phyloP scores from a whole-genome alignment of 2,888 invertebrate genomes.

The Apodemia hepburni region DNA sequence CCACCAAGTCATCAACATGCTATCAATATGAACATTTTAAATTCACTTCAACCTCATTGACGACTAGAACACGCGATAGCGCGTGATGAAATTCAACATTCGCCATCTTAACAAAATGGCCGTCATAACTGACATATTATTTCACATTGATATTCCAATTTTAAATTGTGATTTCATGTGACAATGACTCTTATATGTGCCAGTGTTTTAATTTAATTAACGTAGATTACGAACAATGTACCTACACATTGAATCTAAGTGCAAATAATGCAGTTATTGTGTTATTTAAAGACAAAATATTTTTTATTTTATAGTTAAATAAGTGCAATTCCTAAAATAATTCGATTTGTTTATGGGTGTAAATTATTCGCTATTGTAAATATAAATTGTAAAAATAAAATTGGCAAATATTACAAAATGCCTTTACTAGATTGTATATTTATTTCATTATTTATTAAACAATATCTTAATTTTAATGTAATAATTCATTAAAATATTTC shows the following conservation, averaged over 20 bases:
- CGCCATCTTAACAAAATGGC: slow-evolving; percentile 48
- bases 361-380: slow-evolving; percentile 14
- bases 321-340: slow-evolving; percentile 22
- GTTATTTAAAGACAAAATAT: slow-evolving; percentile 11
- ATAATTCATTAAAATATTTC: slow-evolving; percentile 15
- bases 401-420: slow-evolving; percentile 14
- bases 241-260: slow-evolving; percentile 6
- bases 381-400: slow-evolving; percentile 6
- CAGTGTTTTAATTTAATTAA: slow-evolving; percentile 24
- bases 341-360: slow-evolving; percentile 3
- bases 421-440: slow-evolving; percentile 10
- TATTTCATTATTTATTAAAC: slow-evolving; percentile 10
- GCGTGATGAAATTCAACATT: slow-evolving; percentile 46
- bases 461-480: slow-evolving; percentile 3
- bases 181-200: slow-evolving; percentile 30
- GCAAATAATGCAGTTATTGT: slow-evolving; percentile 3
- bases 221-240: slow-evolving; percentile 4
- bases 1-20: slow-evolving; percentile 78
- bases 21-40: slow-evolving; percentile 77
- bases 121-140: slow-evolving; percentile 24
- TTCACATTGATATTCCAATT: slow-evolving; percentile 4
- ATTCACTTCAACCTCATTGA: slow-evolving; percentile 81
- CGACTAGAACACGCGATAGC: slow-evolving; percentile 58
- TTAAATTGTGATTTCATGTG: slow-evolving; percentile 6
- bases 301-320: slow-evolving; percentile 24